A percentile compares a stretch with the other conserved stretches of the same genome.
Evolutionary conservation across 2,888 invertebrate genomes (phyloP).

Genomic region (Meta bourneti): DNA sequence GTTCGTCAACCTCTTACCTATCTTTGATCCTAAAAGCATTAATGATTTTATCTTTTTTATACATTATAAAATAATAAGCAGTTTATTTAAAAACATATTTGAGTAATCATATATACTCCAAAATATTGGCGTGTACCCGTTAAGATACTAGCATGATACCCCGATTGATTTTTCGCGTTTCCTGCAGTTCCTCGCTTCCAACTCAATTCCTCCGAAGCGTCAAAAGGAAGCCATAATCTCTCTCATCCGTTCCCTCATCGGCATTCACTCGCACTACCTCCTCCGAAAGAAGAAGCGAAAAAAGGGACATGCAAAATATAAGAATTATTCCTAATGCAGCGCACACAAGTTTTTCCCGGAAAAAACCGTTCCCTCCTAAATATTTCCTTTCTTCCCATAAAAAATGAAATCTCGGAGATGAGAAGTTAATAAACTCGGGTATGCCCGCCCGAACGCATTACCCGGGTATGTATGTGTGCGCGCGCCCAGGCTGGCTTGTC

Average conservation of each 20-base stretch:
- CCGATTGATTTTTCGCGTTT: no score
- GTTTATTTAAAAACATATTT: no score
- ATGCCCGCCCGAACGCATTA: conserved; percentile 35
- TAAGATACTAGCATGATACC: no score
- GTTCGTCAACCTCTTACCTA: no score
- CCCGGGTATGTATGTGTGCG: neutral
- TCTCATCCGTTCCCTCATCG: neutral
- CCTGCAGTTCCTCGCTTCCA: neutral
- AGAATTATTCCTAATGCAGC: conserved; percentile 3
- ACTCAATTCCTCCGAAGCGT: neutral
- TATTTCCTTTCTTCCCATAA: conserved; percentile 20
- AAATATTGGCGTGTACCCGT: no score
- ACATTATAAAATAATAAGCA: no score
- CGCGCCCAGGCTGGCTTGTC: conserved; percentile 11
- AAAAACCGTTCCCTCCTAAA: conserved; percentile 2
- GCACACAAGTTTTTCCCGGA: neutral
- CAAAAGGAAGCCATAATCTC: neutral
- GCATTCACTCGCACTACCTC: neutral
- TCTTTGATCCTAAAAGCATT: no score
- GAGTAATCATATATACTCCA: no score
- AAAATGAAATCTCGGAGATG: conserved; percentile 51
- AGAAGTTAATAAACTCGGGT: conserved; percentile 67
- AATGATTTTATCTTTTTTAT: no score
- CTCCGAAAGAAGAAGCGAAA: neutral
- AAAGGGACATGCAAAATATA: neutral